These are phyloP conservation scores for Watsonalla cultraria DNA, from an alignment of 2,888 invertebrate genomes.

Conservation along the genomic window DNA sequence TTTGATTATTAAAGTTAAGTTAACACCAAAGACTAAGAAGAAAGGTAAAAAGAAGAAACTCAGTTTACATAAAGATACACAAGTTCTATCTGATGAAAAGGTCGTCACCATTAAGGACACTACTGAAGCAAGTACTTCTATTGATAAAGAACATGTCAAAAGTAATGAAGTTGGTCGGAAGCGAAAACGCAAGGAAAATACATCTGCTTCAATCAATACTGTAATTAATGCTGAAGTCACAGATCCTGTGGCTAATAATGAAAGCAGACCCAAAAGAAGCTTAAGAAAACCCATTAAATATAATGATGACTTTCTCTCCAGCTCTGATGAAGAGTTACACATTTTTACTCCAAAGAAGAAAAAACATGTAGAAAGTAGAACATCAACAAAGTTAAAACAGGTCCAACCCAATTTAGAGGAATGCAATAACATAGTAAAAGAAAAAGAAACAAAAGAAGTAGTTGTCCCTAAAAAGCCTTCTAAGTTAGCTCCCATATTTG, in stretches of 20 bases:
- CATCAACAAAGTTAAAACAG: constrained; percentile 5
- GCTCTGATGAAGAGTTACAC: constrained; percentile 66
- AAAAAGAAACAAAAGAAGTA: constrained; percentile 9
- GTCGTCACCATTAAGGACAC: neutral
- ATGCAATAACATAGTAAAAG: constrained; percentile 6
- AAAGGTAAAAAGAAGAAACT: constrained; percentile 41
- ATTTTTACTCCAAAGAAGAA: constrained; percentile 69
- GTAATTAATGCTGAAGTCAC: constrained; percentile 4
- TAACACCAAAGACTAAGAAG: constrained; percentile 46
- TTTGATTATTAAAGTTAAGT: constrained; percentile 53
- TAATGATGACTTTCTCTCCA: constrained; percentile 43
- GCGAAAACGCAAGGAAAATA: constrained; percentile 23
- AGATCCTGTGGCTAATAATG: constrained; percentile 11
- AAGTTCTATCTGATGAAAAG: constrained; percentile 4
- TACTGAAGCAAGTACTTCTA: neutral
- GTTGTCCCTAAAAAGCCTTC: constrained; percentile 17
- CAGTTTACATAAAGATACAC: constrained; percentile 24
- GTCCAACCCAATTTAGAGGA: constrained; percentile 1
- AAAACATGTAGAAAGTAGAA: constrained; percentile 21
- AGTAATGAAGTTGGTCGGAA: constrained; percentile 16
- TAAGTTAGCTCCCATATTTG: constrained; percentile 86
- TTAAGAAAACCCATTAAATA: constrained; percentile 63
- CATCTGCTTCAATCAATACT: constrained; percentile 6
- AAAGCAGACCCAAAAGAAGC: constrained; percentile 52
- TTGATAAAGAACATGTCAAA: neutral